Conservation (phyloP, 1,140 invertebrate species). For the Sycophaga agraensis region DNA sequence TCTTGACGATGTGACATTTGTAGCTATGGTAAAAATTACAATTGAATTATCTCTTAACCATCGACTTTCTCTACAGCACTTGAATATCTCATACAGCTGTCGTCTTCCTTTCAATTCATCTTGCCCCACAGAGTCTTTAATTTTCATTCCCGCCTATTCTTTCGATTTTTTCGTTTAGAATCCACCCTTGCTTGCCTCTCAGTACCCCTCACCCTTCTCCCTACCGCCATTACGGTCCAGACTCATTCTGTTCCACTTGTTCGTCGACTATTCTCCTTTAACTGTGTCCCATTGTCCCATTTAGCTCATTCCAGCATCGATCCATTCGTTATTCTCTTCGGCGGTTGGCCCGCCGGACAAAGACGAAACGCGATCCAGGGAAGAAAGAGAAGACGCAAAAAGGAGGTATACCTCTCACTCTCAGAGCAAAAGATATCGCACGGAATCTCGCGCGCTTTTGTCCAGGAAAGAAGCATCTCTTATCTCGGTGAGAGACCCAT, state of each 20-base stretch:
- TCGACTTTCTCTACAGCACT: no score
- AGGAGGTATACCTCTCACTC: constrained; percentile 3
- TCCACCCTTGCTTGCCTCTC: no score
- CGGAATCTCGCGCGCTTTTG: constrained; percentile 20
- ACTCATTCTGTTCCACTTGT: constrained; percentile 15
- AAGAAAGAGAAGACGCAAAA: neutral
- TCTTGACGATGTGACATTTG: no score
- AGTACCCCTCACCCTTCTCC: no score
- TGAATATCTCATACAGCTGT: neutral
- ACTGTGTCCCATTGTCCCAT: constrained; percentile 16
- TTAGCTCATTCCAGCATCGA: constrained; percentile 28
- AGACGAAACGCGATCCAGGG: constrained; percentile 1
- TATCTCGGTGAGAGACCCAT: constrained; percentile 11
- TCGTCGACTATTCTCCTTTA: neutral
- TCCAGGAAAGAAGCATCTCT: constrained; percentile 13
- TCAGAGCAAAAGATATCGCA: constrained; percentile 13
- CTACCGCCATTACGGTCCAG: no score
- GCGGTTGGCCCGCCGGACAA: neutral
- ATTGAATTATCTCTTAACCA: no score
- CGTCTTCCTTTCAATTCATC: neutral
- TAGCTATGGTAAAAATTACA: no score
- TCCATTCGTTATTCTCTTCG: constrained; percentile 22
- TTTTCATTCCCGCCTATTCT: neutral
- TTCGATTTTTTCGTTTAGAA: neutral
- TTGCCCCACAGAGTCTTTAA: neutral